Evolutionary conservation across 2,113 vertebrate genomes (phyloP).

Genomic region (Tiliqua scincoides): DNA sequence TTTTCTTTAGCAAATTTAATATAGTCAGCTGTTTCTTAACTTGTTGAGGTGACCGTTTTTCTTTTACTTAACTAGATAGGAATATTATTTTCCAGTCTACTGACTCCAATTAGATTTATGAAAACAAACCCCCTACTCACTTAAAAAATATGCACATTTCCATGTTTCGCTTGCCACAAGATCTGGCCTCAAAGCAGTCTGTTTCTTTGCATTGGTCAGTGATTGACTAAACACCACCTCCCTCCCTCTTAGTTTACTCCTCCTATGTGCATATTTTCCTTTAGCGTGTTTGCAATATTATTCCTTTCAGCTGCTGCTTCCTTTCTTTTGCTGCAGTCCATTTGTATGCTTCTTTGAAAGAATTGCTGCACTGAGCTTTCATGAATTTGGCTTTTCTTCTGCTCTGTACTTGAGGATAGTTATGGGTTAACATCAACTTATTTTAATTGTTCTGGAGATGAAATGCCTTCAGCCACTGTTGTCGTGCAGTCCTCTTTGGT

Average conservation of each 20-base stretch:
- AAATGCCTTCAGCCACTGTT: conserved; percentile 27
- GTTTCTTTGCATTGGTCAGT: conserved; percentile 54
- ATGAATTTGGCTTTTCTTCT: conserved; percentile 13
- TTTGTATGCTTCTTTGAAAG: neutral
- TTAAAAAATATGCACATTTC: conserved; percentile 54
- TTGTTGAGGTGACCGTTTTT: conserved; percentile 59
- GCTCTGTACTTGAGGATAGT: neutral
- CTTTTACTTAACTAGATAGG: conserved; percentile 64
- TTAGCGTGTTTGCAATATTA: conserved; percentile 57
- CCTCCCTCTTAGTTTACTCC: conserved; percentile 40
- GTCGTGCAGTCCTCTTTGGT: neutral
- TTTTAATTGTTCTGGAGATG: conserved; percentile 29
- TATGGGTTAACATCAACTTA: conserved; percentile 35
- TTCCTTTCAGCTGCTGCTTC: conserved; percentile 42
- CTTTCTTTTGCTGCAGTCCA: conserved; percentile 9
- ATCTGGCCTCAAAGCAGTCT: conserved; percentile 58
- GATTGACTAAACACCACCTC: conserved; percentile 61
- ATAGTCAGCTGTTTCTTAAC: conserved; percentile 75
- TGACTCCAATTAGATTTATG: conserved; percentile 68
- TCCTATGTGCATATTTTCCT: conserved; percentile 58
- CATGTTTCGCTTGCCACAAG: conserved; percentile 64
- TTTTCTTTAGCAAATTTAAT: conserved; percentile 78
- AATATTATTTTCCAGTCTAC: conserved; percentile 68
- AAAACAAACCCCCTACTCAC: conserved; percentile 59
- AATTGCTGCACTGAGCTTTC: neutral